Evolutionary conservation across 37 sponge, comb jelly and placozoan species (phyloP), one percentile per base, ranked within the genome.

Genomic region (Haliclona indistincta): DNA sequence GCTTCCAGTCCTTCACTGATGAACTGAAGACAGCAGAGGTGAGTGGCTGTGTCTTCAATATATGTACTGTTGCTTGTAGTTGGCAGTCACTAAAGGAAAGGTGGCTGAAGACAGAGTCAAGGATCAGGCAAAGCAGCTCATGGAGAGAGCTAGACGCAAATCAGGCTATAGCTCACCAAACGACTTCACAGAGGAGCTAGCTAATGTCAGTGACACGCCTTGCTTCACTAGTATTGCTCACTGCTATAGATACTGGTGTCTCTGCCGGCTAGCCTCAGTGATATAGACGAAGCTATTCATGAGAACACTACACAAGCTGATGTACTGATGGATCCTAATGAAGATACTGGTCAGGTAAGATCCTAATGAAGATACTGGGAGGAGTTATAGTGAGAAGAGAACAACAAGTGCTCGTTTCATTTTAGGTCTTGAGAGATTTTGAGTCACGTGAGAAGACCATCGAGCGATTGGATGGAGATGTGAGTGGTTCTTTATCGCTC

Each of bases 231-330:
- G 51, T 17, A 47, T 47, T 17, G 15, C 51, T 17, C 15, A 15
- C 15, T 47, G 15, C 10, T 47, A 17, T 47, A 47, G 15, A 47
- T 47, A 10, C 15, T 17, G 51, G 15, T 47, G 51, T 47, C 8
- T 39, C 64, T 63, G 25, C 90, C 90, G 8, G 52, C 63, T 30
- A 60, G 70, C 1, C 51, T 80, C 47, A 73, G 38, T 17, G 81
- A 53, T 15, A 56, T 92, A 26, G 81, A 88, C 30, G 89, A 87
- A 0, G 28, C 20, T 68, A 75, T 92, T 0, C 93, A 92, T 76
- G 81, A 80, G 55, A 71, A 55, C 32, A 80, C 80, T 15, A 81
- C 85, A 8, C 78, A 84, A 66, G 85, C 89, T 26, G 88, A 92
- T 25, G 43, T 93, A 74, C 88, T 86, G 36, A 32, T 67, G 10